phyloP scores from a whole-genome alignment of 2,797 vertebrate species.

The Lithobates pipiens region DNA sequence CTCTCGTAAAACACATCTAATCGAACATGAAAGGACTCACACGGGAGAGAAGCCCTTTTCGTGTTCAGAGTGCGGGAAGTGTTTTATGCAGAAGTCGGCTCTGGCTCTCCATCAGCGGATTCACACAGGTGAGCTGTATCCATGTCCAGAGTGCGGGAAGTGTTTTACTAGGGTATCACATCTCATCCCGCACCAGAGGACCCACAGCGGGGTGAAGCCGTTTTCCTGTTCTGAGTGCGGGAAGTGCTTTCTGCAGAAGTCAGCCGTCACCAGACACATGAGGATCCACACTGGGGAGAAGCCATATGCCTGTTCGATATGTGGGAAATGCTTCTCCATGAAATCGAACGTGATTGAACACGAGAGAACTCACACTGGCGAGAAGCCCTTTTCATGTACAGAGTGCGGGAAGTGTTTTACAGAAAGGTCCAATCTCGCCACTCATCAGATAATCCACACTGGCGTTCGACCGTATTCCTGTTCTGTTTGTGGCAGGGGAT shows the following conservation, averaged over 20 bases:
- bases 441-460: constrained; percentile 10
- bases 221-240: constrained; percentile 66
- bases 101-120: background rate
- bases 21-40: background rate
- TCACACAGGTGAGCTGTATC: background rate
- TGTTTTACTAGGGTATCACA: constrained; percentile 64
- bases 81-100: background rate
- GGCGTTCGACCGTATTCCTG: background rate
- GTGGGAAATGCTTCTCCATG: constrained; percentile 68
- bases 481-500: background rate
- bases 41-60: background rate
- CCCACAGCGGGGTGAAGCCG: constrained; percentile 69
- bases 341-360: constrained; percentile 67
- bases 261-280: constrained; percentile 68
- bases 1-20: background rate
- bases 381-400: constrained; percentile 65
- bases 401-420: constrained; percentile 66
- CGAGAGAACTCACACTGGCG: constrained; percentile 67
- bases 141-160: constrained; percentile 66
- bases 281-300: constrained; percentile 70
- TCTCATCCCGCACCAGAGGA: constrained; percentile 66
- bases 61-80: background rate
- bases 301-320: constrained; percentile 67
- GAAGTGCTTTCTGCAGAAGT: constrained; percentile 43
- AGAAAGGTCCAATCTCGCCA: constrained; percentile 14